A percentile compares a stretch with the other conserved stretches of the same genome.
Conservation (phyloP, 2,797 vertebrate genomes). For the Urosaurus nigricauda region DNA sequence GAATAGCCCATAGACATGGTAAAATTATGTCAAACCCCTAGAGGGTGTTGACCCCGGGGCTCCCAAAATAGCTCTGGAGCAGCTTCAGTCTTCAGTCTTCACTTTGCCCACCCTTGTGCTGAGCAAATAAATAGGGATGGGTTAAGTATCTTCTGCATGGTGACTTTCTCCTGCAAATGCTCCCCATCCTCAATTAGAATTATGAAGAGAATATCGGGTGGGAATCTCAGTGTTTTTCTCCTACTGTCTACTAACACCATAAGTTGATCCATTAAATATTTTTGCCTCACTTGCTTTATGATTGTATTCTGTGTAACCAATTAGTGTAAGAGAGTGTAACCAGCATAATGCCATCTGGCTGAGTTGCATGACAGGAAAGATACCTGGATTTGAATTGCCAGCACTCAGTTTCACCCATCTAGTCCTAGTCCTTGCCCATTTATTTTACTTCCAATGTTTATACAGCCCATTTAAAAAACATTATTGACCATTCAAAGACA, state of each 20-base stretch:
- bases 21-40: no score
- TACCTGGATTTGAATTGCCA: neutral
- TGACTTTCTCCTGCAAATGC: neutral
- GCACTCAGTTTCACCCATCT: neutral
- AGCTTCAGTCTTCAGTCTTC: no score
- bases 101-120: no score
- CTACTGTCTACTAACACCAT: neutral
- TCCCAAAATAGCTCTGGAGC: no score
- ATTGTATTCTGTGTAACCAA: neutral
- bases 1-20: no score
- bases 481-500: no score
- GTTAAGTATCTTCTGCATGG: neutral
- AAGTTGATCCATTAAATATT: neutral
- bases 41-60: no score
- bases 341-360: neutral
- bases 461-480: neutral
- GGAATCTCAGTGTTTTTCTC: neutral
- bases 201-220: neutral
- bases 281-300: neutral
- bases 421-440: neutral
- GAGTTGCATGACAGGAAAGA: neutral
- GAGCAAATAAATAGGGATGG: neutral
- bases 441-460: slow-evolving; percentile 1
- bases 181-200: neutral
- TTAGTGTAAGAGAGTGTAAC: neutral